Evolutionary conservation across 2,113 vertebrate species (phyloP), one percentile per base, ranked within the genome.

Genomic region (Percina caprodes): DNA sequence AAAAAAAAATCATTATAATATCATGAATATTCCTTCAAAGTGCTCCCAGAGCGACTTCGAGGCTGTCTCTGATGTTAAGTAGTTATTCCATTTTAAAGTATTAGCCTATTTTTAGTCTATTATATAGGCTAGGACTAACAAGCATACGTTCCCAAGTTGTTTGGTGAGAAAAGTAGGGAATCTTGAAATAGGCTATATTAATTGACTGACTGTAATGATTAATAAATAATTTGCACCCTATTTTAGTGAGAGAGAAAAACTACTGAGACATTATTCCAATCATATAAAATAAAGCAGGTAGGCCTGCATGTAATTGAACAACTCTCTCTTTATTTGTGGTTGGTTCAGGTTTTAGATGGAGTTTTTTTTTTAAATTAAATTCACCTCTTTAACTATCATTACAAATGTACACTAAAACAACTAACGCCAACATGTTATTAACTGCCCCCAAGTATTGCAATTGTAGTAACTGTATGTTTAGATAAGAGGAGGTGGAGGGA

Each of bases 1-100:
- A 84, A 82, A n/a, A n/a, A n/a, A 89, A 86, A 89, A 89, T 80
- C 85, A 91, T 92, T 88, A 90, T 60, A 83, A 65, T 75, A 69
- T 79, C 69, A 86, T 77, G 83, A 84, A 83, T 91, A 77, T 84
- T 90, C 66, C 74, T 74, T 52, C 74, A 76, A 86, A 86, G 90
- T 86, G 86, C 30, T 83, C 86, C 85, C 91, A 23, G 26, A 14
- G 83, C 84, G 52, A 76, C 69, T 65, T 6, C 8, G 19, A 73
- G 74, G 15, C 60, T 78, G 75, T 67, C 87, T 87, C 51, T 74
- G 78, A 54, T 74, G 71, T 80, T 80, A 84, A 90, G 85, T 79
- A 67, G 49, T 70, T 84, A 65, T 79, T 86, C 70, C 46, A 52
- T 66, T 85, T 73, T 18, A 46, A 83, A 69, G 77, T 60, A 58